Conservation (phyloP, 1,140 invertebrate genomes). For the Drepana arcuata region DNA sequence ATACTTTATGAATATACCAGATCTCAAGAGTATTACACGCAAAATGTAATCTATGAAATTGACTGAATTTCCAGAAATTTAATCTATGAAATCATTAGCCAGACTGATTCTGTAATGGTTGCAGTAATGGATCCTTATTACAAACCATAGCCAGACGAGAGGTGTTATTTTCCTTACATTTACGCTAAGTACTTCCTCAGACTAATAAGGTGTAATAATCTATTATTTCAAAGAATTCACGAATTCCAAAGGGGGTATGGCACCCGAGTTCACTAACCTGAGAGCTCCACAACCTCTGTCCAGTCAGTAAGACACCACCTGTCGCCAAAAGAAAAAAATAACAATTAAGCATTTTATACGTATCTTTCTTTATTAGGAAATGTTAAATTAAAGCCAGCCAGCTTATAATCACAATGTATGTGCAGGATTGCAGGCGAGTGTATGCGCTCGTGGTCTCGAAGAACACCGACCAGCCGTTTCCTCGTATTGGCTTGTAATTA, state of each 20-base stretch:
- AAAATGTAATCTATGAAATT: too few species aligned
- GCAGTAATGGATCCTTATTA: slow-evolving; percentile 30
- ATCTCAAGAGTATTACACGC: too few species aligned
- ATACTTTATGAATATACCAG: slow-evolving; percentile 6
- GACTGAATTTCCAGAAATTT: background rate
- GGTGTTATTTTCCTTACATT: slow-evolving; percentile 49
- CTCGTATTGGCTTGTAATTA: slow-evolving; percentile 23
- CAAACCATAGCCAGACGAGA: slow-evolving; percentile 20
- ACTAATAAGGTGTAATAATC: slow-evolving; percentile 58
- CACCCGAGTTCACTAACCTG: slow-evolving; percentile 56
- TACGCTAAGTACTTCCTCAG: slow-evolving; percentile 51
- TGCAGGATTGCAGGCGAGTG: slow-evolving; percentile 5
- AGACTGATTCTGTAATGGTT: slow-evolving; percentile 29
- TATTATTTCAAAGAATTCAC: slow-evolving; percentile 59
- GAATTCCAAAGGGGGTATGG: slow-evolving; percentile 55
- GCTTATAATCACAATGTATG: slow-evolving; percentile 24
- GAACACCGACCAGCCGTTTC: slow-evolving; percentile 13
- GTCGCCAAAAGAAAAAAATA: slow-evolving; percentile 42
- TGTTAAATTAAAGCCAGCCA: slow-evolving; percentile 25
- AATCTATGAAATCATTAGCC: slow-evolving; percentile 7
- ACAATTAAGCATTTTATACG: slow-evolving; percentile 40
- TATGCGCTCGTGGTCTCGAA: slow-evolving; percentile 11
- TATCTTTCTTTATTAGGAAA: slow-evolving; percentile 37
- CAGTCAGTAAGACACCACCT: slow-evolving; percentile 39
- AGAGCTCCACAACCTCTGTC: slow-evolving; percentile 39